Conservation (phyloP, 2,113 vertebrate genomes). For the Perca schrenkii region DNA sequence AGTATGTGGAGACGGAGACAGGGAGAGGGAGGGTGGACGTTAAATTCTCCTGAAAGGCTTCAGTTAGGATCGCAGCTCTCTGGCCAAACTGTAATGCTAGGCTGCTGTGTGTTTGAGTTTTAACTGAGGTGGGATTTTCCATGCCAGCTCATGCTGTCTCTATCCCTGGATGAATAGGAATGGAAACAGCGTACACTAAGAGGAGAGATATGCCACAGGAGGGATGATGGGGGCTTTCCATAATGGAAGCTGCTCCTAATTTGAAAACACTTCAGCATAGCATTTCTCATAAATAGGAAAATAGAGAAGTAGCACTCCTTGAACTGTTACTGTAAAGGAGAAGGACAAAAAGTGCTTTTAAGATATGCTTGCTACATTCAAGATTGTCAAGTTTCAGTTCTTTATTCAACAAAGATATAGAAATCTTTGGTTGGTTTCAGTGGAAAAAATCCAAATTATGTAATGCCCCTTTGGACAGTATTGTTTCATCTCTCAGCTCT, state of each 20-base stretch:
- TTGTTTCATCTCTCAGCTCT: background rate
- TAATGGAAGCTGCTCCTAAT: constrained; percentile 35
- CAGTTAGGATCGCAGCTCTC: constrained; percentile 52
- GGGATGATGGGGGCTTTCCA: constrained; percentile 64
- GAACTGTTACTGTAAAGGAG: constrained; percentile 5
- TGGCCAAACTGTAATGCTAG: constrained; percentile 54
- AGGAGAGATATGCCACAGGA: constrained; percentile 54
- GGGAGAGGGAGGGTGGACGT: constrained; percentile 18
- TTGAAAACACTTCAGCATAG: constrained; percentile 13
- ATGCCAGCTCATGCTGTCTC: constrained; percentile 78
- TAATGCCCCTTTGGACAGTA: background rate
- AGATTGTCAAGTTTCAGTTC: constrained; percentile 61
- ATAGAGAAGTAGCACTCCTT: constrained; percentile 57
- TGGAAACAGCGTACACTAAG: constrained; percentile 57
- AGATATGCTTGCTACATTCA: background rate
- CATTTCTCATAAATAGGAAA: constrained; percentile 51
- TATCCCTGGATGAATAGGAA: constrained; percentile 58
- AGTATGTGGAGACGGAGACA: constrained; percentile 33
- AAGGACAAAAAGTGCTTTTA: constrained; percentile 25
- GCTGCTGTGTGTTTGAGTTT: constrained; percentile 66
- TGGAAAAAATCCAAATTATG: constrained; percentile 6
- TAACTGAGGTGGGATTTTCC: constrained; percentile 79
- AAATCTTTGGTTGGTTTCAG: constrained; percentile 46
- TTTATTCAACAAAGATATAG: constrained; percentile 25
- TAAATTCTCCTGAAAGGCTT: constrained; percentile 68